Evolutionary conservation across 2,797 vertebrate species (phyloP).

Genomic region (Ibycter americanus): DNA sequence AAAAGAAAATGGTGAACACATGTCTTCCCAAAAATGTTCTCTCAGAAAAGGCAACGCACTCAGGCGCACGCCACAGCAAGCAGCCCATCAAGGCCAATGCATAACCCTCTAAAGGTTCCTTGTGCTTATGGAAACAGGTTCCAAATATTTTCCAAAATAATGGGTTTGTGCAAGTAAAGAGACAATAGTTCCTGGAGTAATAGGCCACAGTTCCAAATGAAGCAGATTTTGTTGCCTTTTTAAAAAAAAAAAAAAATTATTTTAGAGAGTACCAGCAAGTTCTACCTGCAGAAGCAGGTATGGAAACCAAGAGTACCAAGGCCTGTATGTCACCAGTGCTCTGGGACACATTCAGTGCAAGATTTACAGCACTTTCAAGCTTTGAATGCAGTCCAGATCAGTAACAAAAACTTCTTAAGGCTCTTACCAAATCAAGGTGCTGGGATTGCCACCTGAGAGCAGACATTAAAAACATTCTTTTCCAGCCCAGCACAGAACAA

Average conservation of each 20-base stretch:
- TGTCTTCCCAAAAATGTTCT: neutral
- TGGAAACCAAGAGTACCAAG: fast-evolving
- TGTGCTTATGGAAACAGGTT: neutral
- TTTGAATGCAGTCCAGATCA: neutral
- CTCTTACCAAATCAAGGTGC: neutral
- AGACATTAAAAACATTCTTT: neutral
- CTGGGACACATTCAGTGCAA: neutral
- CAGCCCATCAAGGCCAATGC: neutral
- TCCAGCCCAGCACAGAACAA: neutral
- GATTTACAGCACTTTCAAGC: neutral
- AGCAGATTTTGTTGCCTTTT: neutral
- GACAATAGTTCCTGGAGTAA: neutral
- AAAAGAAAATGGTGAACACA: fast-evolving
- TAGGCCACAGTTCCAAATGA: neutral
- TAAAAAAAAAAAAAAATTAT: fast-evolving
- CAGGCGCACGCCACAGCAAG: neutral
- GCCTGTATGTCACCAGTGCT: neutral
- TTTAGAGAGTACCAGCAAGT: neutral
- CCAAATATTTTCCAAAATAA: neutral
- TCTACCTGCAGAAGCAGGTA: neutral
- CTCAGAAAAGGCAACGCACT: neutral
- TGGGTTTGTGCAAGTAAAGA: neutral
- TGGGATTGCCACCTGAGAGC: neutral
- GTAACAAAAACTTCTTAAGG: neutral
- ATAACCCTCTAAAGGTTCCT: too few species aligned